A percentile compares a stretch with the other conserved stretches of the same genome.
Evolutionary conservation across 1,140 invertebrate species (phyloP).

Genomic region (Paraescarpia echinospica): DNA sequence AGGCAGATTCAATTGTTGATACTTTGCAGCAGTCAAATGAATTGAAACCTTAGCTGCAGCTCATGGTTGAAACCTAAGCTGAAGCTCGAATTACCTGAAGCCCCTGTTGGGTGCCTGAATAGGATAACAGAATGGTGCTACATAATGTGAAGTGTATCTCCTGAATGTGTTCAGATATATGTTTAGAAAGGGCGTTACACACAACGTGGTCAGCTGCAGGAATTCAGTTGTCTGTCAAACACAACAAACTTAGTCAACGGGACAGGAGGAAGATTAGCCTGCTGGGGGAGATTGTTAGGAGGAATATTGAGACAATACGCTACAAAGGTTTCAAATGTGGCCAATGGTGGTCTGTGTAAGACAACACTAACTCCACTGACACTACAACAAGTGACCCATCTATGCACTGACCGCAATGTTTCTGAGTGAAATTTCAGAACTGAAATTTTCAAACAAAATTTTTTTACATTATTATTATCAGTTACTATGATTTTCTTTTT

Average conservation of each 20-base stretch:
- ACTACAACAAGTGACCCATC: background rate
- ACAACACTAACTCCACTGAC: background rate
- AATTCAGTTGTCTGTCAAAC: background rate
- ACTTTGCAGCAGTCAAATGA: background rate
- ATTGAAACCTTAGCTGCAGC: background rate
- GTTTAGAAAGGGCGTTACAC: background rate
- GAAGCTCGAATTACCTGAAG: too few species aligned
- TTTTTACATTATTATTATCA: too few species aligned
- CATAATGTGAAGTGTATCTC: background rate
- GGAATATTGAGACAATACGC: background rate
- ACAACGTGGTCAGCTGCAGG: background rate
- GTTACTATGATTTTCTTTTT: too few species aligned
- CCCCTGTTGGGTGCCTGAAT: background rate
- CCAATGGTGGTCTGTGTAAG: background rate
- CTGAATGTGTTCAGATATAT: background rate
- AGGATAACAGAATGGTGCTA: background rate
- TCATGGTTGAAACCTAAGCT: background rate
- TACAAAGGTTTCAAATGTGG: background rate
- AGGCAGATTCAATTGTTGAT: background rate
- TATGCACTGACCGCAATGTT: too few species aligned
- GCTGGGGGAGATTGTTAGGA: background rate
- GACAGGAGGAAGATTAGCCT: background rate
- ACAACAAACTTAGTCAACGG: background rate
- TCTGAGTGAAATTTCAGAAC: too few species aligned
- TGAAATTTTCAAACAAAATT: too few species aligned